Evolutionary conservation across 1,140 invertebrate species (phyloP).

Genomic region (Triops longicaudatus): DNA sequence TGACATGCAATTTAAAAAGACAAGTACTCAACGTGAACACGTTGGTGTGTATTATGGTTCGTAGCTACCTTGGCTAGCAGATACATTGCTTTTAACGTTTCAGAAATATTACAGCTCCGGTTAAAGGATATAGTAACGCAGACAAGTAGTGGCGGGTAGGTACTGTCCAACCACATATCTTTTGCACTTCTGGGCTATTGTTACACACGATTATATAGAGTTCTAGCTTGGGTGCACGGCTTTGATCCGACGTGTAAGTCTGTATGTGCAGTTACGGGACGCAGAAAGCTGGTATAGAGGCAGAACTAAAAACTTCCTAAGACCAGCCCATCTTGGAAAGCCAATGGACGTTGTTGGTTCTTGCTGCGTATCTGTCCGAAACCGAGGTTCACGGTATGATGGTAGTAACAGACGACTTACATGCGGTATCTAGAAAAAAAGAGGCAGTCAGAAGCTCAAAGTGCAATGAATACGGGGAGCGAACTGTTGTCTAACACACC

Average conservation of each 20-base stretch:
- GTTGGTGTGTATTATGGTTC: too few species aligned
- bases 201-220: background rate
- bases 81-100: too few species aligned
- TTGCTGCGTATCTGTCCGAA: background rate
- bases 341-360: slow-evolving; percentile 2
- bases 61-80: too few species aligned
- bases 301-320: background rate
- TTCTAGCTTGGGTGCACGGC: background rate
- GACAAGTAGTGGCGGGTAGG: too few species aligned
- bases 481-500: background rate
- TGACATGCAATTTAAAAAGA: too few species aligned
- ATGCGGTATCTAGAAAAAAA: background rate
- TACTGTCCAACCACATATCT: background rate
- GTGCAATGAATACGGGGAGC: background rate
- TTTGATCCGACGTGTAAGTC: background rate
- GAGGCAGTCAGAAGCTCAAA: slow-evolving; percentile 7
- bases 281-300: background rate
- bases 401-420: background rate
- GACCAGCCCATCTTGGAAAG: slow-evolving; percentile 4
- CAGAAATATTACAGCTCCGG: too few species aligned
- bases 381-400: background rate
- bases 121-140: too few species aligned
- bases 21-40: too few species aligned
- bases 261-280: background rate
- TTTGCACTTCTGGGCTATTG: background rate